Base-by-base conservation (phyloP, 2,113 vertebrate species). In the Pseudorasbora parva region DNA sequence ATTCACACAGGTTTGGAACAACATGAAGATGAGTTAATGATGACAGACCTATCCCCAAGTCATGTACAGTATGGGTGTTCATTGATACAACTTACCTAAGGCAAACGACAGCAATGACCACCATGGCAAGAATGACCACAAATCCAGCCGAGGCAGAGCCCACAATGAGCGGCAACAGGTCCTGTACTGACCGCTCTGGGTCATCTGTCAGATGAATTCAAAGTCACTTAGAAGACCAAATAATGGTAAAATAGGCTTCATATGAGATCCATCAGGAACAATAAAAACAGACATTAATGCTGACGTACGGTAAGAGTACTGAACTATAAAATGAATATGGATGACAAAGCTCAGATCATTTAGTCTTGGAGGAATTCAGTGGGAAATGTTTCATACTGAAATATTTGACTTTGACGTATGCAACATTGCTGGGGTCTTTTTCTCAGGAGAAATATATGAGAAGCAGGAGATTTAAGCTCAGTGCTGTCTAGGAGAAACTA, bases 121-220 rank as follows among this genome's bases (percentile, higher is more conserved):
- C 96, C 37, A 99, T 92, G 6, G 96, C 97, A 1, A 97, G 96
- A 77, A 99, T 93, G 9, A 99, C 97, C 47, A 99, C 96, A 66
- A 99, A 94, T 2, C 96, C 96, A 0, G 98, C 98, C 0, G 95
- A 96, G 47, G 97, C 97, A 0, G 98, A 99, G 43, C 98, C 98
- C 77, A 99, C 95, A 0, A 99, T 98, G 84, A 99, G 96, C 54
- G 98, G 97, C 83, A 99, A 93, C 93, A 97, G 95, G 82, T 99
- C 98, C 91, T 99, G 97, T 82, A 97, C 96, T 43, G 94, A 95
- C 89, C 94, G 96, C 91, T 95, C 95, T 30, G 93, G 94, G 91
- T 95, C 94, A 85, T 93, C 96, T 95, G 89, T 54, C 66, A 78
- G 12, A 51, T 27, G 14, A 66, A 79, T 71, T 37, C 1, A 37